Base-by-base conservation (phyloP, 2,113 vertebrate genomes). In the Amia ocellicauda region DNA sequence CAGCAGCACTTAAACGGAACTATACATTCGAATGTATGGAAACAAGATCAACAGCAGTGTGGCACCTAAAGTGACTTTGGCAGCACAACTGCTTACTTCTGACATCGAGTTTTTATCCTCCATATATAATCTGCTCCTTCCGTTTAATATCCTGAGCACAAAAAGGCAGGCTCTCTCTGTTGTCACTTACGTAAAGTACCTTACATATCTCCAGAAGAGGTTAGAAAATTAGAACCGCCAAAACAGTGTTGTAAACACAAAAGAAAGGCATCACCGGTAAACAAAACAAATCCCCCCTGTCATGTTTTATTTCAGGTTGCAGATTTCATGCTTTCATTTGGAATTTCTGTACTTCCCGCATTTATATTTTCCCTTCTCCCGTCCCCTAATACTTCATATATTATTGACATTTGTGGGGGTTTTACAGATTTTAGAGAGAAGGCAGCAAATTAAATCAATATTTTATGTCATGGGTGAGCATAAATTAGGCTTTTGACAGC, bases 121-220 rank as follows among this genome's bases (percentile, higher is more conserved):
- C 2, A n/a, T 59, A 27, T 31, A 24, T 26, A 49, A 60, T 47
- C 42, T 47, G 20, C 42, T 16, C 51, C 28, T 41, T 22, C 16
- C 22, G 43, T 51, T 31, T 28, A 58, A 51, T 3, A 22, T 66
- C 54, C 43, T 56, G 42, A 17, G 41, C 56, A 51, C 16, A 47
- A 4, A 47, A 56, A 31, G 31, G 16, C 29, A 56, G 43, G 28
- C 28, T 51, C 55, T n/a, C n/a, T 16, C 63, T 50, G 27, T 43
- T 58, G 63, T 51, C 63, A 58, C 43, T 57, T 54, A 64, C 8
- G 41, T 19, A 23, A n/a, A 43, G 54, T 43, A 64, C 41, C 16
- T 11, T 20, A 56, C 53, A 50, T 16, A 24, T 24, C 10, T 16
- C 45, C 19, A 13, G 11, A 19, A 57, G 54, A 26, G 13, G 22